A percentile compares a stretch with the other conserved stretches of the same genome.
These are phyloP conservation scores for Sebastes nivosus DNA, from an alignment of 2,797 vertebrate genomes.

Conservation along the genomic window DNA sequence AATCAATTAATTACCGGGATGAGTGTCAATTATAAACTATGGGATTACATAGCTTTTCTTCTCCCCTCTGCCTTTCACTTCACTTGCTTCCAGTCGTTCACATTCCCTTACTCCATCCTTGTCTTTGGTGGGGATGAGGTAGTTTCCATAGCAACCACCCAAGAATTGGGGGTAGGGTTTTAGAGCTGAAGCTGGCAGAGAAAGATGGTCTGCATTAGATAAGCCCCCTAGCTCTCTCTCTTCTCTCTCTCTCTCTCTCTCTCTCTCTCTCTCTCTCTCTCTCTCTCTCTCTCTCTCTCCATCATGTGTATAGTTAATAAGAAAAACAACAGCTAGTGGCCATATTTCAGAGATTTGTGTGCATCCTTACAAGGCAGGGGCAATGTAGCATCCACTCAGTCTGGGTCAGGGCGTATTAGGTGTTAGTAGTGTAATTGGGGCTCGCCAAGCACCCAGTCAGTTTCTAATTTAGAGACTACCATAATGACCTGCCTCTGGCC, in stretches of 20 bases:
- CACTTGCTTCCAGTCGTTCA: constrained; percentile 24
- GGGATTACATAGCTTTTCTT: neutral
- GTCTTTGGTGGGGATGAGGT: constrained; percentile 63
- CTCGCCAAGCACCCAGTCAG: constrained; percentile 29
- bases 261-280: neutral
- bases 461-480: constrained; percentile 54
- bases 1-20: neutral
- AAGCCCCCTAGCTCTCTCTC: constrained; percentile 36
- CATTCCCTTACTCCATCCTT: constrained; percentile 57
- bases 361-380: neutral
- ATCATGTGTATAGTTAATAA: constrained; percentile 32
- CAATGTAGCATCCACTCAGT: constrained; percentile 15
- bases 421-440: constrained; percentile 17
- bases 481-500: constrained; percentile 65
- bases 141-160: constrained; percentile 83
- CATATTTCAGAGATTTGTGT: constrained; percentile 33
- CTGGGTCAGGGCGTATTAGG: constrained; percentile 41
- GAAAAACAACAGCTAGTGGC: constrained; percentile 40
- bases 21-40: neutral
- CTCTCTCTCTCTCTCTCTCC: neutral
- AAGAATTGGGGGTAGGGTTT: constrained; percentile 75
- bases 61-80: constrained; percentile 3
- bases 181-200: constrained; percentile 55
- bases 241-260: neutral
- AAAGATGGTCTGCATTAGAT: constrained; percentile 69